These are phyloP conservation scores for Pardalotus punctatus DNA, from an alignment of 2,113 vertebrate genomes.

Conservation along the genomic window DNA sequence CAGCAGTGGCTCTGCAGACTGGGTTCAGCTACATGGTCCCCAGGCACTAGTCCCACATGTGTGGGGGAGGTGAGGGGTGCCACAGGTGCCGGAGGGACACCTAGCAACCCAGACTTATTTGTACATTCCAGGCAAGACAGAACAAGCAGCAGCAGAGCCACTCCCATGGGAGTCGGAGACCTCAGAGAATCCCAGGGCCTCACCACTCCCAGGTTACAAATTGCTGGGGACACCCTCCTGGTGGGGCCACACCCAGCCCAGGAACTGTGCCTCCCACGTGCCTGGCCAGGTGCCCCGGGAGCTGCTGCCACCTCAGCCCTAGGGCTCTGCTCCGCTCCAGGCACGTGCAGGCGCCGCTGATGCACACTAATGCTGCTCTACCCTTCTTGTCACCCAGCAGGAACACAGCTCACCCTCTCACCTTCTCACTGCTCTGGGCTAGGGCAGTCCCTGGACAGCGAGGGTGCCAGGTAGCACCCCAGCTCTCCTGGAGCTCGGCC, in stretches of 20 bases:
- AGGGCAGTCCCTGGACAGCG: neutral
- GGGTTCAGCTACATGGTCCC: neutral
- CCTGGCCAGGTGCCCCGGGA: neutral
- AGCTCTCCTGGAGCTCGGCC: neutral
- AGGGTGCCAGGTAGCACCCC: neutral
- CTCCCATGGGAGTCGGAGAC: constrained; percentile 35
- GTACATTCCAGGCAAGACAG: neutral
- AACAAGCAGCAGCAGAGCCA: neutral
- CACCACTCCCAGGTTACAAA: neutral
- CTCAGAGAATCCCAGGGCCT: constrained; percentile 35
- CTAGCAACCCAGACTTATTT: neutral
- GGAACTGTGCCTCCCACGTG: neutral
- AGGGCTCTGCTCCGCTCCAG: neutral
- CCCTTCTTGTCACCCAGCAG: neutral
- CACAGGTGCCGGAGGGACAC: neutral
- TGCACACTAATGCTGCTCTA: fast-evolving
- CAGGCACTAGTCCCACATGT: fast-evolving
- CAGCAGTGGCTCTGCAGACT: neutral
- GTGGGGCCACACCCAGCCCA: neutral
- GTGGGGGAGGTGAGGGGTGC: neutral
- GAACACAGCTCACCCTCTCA: neutral
- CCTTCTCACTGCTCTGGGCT: neutral
- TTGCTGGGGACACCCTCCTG: neutral
- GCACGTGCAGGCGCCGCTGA: neutral
- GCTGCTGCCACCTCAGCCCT: neutral